Base-by-base conservation (phyloP, 2,797 vertebrate species). In the Columba guinea region DNA sequence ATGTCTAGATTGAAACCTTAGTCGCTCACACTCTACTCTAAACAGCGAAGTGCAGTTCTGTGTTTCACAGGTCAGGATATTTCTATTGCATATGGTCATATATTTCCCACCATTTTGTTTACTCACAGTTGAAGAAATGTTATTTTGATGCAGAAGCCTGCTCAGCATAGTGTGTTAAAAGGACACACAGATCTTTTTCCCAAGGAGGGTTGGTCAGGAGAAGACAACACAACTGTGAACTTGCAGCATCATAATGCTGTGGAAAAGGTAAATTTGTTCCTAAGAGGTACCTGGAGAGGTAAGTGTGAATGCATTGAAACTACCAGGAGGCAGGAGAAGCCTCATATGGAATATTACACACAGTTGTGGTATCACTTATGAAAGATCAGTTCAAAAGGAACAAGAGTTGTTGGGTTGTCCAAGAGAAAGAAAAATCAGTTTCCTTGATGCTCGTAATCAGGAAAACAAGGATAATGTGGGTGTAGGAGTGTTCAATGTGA, bases 171-270 rank as follows among this genome's bases (percentile, higher is more conserved):
- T 4, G 11, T 27, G 27, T 21, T 79, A 26, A 22, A 70, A 34
- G 46, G 56, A 46, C 1, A 1, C 13, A 5, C 2, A 0, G 2
- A 3, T n/a, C 8, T 46, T 24, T 63, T 37, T 74, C 18, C 30
- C n/a, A 30, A n/a, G 64, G 32, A 60, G 76, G 35, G 24, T 60
- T 5, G 7, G 26, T 44, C 5, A 17, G 41, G 71, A 58, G 37
- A 62, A 26, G 41, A 49, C 32, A 32, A 2, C 11, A 5, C 5
- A 21, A 0, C 17, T 22, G n/a, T 35, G 75, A 87, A 10, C n/a
- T 80, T 80, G 55, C 60, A 46, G 68, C 1, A 0, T 80, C 35
- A 2, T 0, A 10, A 41, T 23, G 11, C 46, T 64, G n/a, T 28
- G 73, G 44, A 58, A 22, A 81, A 58, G 74, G 63, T 37, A 35